phyloP scores from a whole-genome alignment of 2,888 invertebrate species.

The Nomada hirtipes region DNA sequence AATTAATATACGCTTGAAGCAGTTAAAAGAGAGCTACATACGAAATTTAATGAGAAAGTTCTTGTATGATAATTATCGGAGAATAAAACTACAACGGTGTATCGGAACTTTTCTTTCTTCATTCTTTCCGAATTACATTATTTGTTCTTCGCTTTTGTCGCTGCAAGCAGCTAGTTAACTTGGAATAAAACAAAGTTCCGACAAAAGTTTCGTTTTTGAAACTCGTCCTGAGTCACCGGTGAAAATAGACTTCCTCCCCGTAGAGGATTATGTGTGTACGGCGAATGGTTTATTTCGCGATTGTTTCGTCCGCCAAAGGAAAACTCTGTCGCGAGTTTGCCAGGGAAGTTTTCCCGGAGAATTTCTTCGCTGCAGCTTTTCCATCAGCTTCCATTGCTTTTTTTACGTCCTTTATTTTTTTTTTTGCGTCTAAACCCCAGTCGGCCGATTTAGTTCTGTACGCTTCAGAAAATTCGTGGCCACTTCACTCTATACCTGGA shows the following conservation, averaged over 20 bases:
- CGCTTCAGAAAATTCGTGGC: neutral
- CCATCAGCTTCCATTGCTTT: neutral
- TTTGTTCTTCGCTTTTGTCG: neutral
- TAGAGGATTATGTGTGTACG: neutral
- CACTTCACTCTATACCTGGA: neutral
- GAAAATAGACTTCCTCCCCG: conserved; percentile 25
- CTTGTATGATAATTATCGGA: neutral
- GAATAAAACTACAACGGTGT: neutral
- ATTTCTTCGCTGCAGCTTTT: conserved; percentile 6
- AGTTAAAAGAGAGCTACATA: neutral
- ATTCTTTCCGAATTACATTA: neutral
- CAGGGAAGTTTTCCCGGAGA: conserved; percentile 22
- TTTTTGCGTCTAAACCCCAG: neutral
- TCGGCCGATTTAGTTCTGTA: neutral
- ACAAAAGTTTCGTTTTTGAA: conserved; percentile 14
- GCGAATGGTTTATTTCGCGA: conserved; percentile 35
- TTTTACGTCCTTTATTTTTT: neutral
- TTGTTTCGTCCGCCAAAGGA: conserved; percentile 41
- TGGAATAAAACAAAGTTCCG: neutral
- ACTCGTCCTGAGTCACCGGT: neutral
- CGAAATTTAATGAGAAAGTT: neutral
- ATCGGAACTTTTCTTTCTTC: neutral
- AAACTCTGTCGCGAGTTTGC: conserved; percentile 27
- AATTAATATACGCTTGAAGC: neutral
- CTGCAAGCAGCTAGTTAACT: conserved; percentile 3